Conservation (phyloP, 2,888 invertebrate species). For the Drosophila atroscutellata region DNA sequence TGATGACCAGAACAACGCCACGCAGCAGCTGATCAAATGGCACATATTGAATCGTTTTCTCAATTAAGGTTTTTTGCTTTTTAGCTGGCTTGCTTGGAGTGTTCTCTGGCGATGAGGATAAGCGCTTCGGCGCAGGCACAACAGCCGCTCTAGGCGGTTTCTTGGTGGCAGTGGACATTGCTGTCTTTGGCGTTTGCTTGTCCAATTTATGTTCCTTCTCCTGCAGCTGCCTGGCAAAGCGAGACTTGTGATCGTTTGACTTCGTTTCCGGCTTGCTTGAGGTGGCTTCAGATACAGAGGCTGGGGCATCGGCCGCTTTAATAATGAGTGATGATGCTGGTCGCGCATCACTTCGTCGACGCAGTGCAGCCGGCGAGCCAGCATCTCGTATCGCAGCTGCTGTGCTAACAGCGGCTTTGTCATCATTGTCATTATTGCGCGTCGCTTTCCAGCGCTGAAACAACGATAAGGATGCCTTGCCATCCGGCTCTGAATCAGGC, state of each 20-base stretch:
- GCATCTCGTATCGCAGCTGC: constrained; percentile 86
- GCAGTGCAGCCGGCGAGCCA: constrained; percentile 58
- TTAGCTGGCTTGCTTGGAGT: constrained; percentile 57
- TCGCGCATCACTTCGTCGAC: constrained; percentile 32
- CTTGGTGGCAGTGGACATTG: constrained; percentile 5
- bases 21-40: constrained; percentile 88
- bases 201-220: constrained; percentile 35
- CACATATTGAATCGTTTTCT: constrained; percentile 73
- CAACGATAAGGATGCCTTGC: constrained; percentile 51
- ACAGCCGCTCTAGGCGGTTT: constrained; percentile 22
- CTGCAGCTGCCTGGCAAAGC: constrained; percentile 64
- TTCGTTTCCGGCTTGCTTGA: constrained; percentile 20
- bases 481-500: constrained; percentile 86
- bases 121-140: constrained; percentile 49
- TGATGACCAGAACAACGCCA: constrained; percentile 91
- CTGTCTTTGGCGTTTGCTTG: constrained; percentile 23
- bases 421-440: constrained; percentile 17
- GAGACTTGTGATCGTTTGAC: background rate
- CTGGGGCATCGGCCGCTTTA: background rate
- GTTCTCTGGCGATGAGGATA: constrained; percentile 51
- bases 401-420: constrained; percentile 47
- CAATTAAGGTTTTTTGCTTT: constrained; percentile 65
- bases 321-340: constrained; percentile 6
- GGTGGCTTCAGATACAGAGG: background rate
- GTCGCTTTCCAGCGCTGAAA: constrained; percentile 83